A percentile compares a stretch with the other conserved stretches of the same genome.
Conservation (phyloP, 1,140 invertebrate genomes). For the Tachypleus tridentatus region DNA sequence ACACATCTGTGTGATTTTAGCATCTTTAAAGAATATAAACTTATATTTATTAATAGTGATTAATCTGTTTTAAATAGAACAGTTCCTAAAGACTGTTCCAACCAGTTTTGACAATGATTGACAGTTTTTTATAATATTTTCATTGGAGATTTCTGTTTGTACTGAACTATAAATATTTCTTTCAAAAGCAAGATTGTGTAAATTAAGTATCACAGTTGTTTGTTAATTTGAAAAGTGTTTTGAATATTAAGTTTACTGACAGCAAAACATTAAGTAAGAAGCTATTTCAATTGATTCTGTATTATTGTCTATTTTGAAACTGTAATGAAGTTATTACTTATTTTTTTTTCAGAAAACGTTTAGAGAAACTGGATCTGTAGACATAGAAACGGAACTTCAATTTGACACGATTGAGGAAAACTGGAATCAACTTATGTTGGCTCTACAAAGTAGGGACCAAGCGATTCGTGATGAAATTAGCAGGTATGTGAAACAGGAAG, state of each 20-base stretch:
- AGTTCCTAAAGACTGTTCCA: too few species aligned
- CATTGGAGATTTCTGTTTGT: too few species aligned
- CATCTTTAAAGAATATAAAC: not conserved
- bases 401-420: conserved; percentile 78
- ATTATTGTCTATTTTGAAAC: not conserved
- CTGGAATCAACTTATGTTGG: conserved; percentile 72
- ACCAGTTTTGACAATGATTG: too few species aligned
- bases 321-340: not conserved
- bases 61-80: not conserved
- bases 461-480: conserved; percentile 77
- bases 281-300: too few species aligned
- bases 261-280: not conserved
- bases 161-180: not conserved
- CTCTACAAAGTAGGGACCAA: conserved; percentile 72
- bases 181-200: not conserved
- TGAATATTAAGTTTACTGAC: not conserved
- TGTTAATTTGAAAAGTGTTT: not conserved
- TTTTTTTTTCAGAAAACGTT: not conserved
- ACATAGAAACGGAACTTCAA: conserved; percentile 74
- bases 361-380: conserved; percentile 44
- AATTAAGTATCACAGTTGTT: not conserved
- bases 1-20: not conserved
- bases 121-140: too few species aligned
- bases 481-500: too few species aligned
- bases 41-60: not conserved